Base-by-base conservation (phyloP, 2,888 invertebrate species). In the Odontocolon sp. region DNA sequence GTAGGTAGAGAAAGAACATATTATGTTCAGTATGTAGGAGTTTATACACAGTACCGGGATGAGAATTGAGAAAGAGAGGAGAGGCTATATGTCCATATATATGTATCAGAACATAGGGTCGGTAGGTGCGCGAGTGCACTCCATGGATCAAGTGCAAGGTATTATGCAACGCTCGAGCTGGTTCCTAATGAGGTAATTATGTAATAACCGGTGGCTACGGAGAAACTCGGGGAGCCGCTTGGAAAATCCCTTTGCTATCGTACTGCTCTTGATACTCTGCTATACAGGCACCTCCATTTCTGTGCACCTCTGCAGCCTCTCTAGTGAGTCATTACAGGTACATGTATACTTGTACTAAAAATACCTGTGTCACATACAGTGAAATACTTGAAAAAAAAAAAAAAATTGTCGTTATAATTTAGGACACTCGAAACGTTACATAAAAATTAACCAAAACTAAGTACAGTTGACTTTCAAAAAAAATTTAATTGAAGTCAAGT, bases 161-260 rank as follows among this genome's bases (percentile, higher is more conserved):
- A 70, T 63, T 59, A 64, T 52, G 63, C 59, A 63, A 63, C 40
- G 63, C 64, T 69, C 23, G 59, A 64, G 64, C 45, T 69, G 50
- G 38, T 68, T 57, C 36, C 78, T 83, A 82, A 84, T 84, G 80
- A 82, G 82, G 78, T 81, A 79, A 84, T 82, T 83, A 82, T 80
- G 80, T 77, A 79, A 84, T 83, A 80, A 82, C 79, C 73, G 57
- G 23, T 9, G 71, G 50, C 28, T 47, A 47, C 21, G 16, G 57
- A 57, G 57, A 16, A 45, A 40, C 23, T 21, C 28, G 16, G 52
- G 59, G 38, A 71, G 45, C 28, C 40, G 47, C 71, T 59, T 57
- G 67, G 77, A 73, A 77, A 79, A 81, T 82, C 75, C 36, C 52
- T 21, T n/a, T 42, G 52, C 68, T 50, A 38, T 47, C 42, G 40